These are phyloP conservation scores for Carabus problematicus DNA, from an alignment of 2,888 invertebrate species.

Conservation along the genomic window DNA sequence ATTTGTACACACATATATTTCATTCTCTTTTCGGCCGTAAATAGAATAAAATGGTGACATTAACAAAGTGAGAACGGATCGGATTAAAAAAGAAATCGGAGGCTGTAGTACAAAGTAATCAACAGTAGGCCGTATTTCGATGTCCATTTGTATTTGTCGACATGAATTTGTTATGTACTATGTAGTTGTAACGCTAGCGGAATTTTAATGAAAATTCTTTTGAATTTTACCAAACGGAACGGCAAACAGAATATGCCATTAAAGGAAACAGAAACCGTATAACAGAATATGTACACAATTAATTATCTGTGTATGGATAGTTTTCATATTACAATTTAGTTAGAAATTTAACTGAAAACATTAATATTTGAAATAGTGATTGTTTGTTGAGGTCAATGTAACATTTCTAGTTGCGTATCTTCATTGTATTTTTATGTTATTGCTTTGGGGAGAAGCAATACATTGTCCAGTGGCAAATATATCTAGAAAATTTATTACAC, in stretches of 20 bases:
- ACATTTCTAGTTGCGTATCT: neutral
- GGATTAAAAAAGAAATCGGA: constrained; percentile 2
- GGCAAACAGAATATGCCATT: constrained; percentile 9
- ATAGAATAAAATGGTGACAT: constrained; percentile 6
- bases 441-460: neutral
- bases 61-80: constrained; percentile 8
- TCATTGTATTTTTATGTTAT: constrained; percentile 6
- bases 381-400: neutral
- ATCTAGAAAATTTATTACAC: constrained; percentile 23
- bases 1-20: too few species aligned
- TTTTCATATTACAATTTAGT: neutral
- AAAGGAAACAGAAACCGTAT: too few species aligned
- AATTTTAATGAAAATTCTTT: constrained; percentile 20
- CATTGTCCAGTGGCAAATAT: constrained; percentile 14
- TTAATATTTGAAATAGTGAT: neutral
- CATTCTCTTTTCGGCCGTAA: neutral
- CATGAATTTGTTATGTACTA: constrained; percentile 12
- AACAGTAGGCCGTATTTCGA: constrained; percentile 1
- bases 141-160: constrained; percentile 17
- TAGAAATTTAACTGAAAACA: neutral
- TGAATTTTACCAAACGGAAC: neutral
- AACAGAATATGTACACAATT: neutral
- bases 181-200: neutral
- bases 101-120: constrained; percentile 7
- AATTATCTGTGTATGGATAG: neutral